Percentiles rank a stretch among this genome's conserved stretches.
phyloP scores from a whole-genome alignment of 1,140 invertebrate species.

The Drosophila subpulchrella region DNA sequence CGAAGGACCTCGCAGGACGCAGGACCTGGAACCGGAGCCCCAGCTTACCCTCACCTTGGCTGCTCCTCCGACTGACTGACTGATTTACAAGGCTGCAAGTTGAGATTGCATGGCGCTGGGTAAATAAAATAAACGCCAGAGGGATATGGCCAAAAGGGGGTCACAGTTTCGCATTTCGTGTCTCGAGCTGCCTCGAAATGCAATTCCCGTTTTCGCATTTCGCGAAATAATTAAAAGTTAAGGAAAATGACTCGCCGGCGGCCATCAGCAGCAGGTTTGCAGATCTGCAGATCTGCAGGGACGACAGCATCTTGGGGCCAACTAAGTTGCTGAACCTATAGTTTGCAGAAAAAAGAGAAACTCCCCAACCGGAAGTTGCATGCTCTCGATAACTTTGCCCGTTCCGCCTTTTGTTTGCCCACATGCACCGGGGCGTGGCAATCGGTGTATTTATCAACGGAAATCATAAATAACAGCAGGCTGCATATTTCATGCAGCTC shows the following conservation, averaged over 20 bases:
- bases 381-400: slow-evolving; percentile 56
- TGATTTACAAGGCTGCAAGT: slow-evolving; percentile 80
- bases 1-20: not conserved
- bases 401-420: slow-evolving; percentile 37
- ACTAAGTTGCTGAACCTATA: slow-evolving; percentile 68
- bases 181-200: slow-evolving; percentile 59
- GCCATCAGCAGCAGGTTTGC: slow-evolving; percentile 22
- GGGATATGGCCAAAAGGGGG: slow-evolving; percentile 1
- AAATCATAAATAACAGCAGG: slow-evolving; percentile 76
- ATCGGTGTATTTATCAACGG: slow-evolving; percentile 72
- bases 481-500: slow-evolving; percentile 60
- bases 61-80: slow-evolving; percentile 55
- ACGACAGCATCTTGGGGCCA: slow-evolving; percentile 1
- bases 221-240: slow-evolving; percentile 80
- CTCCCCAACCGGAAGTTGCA: slow-evolving; percentile 50
- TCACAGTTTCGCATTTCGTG: slow-evolving; percentile 46
- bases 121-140: slow-evolving; percentile 78
- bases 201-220: slow-evolving; percentile 81
- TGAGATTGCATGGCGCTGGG: slow-evolving; percentile 77
- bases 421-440: slow-evolving; percentile 22
- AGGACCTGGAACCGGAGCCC: not conserved
- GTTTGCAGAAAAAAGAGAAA: slow-evolving; percentile 30
- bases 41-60: slow-evolving; percentile 63
- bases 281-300: not conserved
- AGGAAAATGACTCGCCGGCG: slow-evolving; percentile 50